Evolutionary conservation across 2,797 vertebrate genomes (phyloP).

Genomic region (Gymnothorax reevesii): DNA sequence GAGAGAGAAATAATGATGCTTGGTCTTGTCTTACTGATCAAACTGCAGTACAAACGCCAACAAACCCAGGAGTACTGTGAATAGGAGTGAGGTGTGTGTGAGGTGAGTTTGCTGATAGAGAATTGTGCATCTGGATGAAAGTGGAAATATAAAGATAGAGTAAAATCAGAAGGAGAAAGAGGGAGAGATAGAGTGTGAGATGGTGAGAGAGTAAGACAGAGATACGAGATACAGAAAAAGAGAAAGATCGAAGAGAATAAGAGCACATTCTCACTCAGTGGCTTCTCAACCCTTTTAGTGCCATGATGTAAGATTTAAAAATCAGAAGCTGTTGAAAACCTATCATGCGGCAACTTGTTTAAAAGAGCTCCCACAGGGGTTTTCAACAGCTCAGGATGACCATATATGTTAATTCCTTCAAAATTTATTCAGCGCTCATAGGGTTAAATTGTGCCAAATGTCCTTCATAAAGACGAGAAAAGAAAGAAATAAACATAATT

Average conservation of each 20-base stretch:
- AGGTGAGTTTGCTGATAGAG: neutral
- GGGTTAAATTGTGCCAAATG: too few relatives aligned
- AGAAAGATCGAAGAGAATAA: neutral
- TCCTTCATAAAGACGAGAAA: neutral
- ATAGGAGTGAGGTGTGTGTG: neutral
- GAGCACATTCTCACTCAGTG: slow-evolving; percentile 16
- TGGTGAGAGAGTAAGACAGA: slow-evolving; percentile 2
- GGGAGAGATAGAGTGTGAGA: slow-evolving; percentile 14
- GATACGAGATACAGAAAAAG: neutral
- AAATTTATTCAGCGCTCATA: too few relatives aligned
- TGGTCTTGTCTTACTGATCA: neutral
- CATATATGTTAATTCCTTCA: too few relatives aligned
- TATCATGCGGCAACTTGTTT: too few relatives aligned
- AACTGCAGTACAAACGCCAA: neutral
- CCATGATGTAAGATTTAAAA: too few relatives aligned
- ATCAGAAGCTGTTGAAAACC: too few relatives aligned
- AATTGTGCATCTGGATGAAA: neutral
- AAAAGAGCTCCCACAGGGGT: too few relatives aligned
- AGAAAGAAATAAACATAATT: neutral
- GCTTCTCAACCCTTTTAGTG: neutral
- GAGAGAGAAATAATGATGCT: slow-evolving; percentile 28
- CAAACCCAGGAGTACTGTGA: neutral
- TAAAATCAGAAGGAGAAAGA: neutral
- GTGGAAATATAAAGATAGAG: slow-evolving; percentile 33
- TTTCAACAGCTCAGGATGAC: too few relatives aligned